Conservation (phyloP, 37 sponge, comb jelly and placozoan genomes). For the Ianthella basta region DNA sequence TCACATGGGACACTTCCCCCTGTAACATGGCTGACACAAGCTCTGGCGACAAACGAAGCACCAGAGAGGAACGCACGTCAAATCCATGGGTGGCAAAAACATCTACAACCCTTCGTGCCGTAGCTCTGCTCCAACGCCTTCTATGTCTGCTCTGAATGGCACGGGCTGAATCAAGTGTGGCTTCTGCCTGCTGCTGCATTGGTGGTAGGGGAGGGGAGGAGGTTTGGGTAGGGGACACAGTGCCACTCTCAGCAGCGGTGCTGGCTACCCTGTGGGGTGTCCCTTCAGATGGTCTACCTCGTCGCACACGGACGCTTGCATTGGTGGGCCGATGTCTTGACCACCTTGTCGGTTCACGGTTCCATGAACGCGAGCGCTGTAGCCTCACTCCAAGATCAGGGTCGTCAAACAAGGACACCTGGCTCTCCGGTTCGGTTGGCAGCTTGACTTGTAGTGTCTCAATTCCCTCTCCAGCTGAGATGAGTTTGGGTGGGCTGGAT, state of each 20-base stretch:
- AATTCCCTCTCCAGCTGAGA: not conserved
- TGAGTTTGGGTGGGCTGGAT: not conserved
- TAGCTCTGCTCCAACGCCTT: not conserved
- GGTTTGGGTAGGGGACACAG: not conserved
- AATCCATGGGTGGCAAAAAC: not conserved
- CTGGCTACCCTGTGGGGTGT: too few species aligned
- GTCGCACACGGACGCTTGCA: not conserved
- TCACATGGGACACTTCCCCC: conserved; percentile 11
- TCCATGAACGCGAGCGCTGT: too few species aligned
- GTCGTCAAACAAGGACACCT: too few species aligned
- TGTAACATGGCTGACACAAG: conserved; percentile 34
- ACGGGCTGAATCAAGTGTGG: not conserved
- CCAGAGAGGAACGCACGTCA: not conserved
- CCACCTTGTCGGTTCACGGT: too few species aligned
- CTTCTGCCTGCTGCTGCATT: not conserved
- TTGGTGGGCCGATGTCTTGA: not conserved
- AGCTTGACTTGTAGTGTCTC: not conserved
- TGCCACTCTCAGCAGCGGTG: not conserved
- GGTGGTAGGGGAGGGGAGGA: conserved; percentile 6
- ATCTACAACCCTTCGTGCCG: not conserved
- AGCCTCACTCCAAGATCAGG: too few species aligned
- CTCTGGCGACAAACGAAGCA: not conserved
- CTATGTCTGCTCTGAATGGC: not conserved
- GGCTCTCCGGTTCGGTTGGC: too few species aligned
- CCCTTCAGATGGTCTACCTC: not conserved